These are phyloP conservation scores for Leucoraja ocellata DNA, from an alignment of 2,797 vertebrate genomes.

Conservation along the genomic window DNA sequence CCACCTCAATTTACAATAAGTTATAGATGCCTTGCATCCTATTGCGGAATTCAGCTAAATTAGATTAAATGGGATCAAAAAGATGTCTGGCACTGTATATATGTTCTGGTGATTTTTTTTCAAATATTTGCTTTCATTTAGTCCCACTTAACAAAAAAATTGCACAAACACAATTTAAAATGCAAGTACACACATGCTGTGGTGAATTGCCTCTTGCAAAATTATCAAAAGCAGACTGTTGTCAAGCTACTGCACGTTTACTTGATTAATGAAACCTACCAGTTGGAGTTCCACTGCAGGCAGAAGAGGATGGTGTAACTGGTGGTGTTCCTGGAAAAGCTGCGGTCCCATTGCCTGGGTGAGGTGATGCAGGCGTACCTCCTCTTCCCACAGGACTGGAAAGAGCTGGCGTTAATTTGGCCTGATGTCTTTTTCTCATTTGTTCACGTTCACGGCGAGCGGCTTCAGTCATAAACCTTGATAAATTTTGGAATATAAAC, in stretches of 20 bases:
- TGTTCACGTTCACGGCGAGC: conserved; percentile 32
- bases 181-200: background rate
- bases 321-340: conserved; percentile 34
- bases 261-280: background rate
- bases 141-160: background rate
- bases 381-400: conserved; percentile 38
- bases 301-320: conserved; percentile 37
- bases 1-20: background rate
- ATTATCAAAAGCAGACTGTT: background rate
- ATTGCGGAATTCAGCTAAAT: background rate
- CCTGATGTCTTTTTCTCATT: conserved; percentile 37
- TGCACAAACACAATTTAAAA: background rate
- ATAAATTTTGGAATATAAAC: conserved; percentile 6
- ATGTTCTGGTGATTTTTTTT: background rate
- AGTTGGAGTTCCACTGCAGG: conserved; percentile 36
- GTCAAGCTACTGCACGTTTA: background rate
- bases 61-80: background rate
- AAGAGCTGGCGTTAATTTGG: conserved; percentile 30
- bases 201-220: background rate
- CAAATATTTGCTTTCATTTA: background rate
- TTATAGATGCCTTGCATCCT: background rate
- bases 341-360: conserved; percentile 27
- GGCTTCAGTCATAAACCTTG: conserved; percentile 35
- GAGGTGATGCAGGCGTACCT: conserved; percentile 33
- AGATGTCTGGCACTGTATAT: background rate